phyloP scores from a whole-genome alignment of 2,888 invertebrate species.

The Heteropelma amictum region DNA sequence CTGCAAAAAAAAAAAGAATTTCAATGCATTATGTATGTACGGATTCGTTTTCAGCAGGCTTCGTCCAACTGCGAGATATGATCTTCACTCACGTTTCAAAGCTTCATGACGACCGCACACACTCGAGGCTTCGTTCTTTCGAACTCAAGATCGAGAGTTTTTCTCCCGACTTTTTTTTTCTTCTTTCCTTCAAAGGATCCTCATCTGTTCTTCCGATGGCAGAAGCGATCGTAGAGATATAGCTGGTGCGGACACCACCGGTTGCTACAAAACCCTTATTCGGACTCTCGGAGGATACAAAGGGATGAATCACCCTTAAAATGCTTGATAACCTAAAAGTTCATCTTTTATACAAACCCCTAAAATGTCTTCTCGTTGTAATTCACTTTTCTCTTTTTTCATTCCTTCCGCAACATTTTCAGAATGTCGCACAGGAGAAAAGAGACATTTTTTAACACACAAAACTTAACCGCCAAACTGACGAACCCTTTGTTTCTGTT shows the following conservation, averaged over 20 bases:
- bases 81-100: slow-evolving; percentile 21
- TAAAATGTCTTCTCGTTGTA: not conserved
- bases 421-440: not conserved
- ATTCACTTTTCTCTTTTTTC: not conserved
- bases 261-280: slow-evolving; percentile 37
- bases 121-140: slow-evolving; percentile 3
- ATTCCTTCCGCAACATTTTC: not conserved
- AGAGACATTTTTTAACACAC: not conserved
- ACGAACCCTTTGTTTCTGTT: too few species aligned
- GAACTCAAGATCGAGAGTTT: slow-evolving; percentile 24
- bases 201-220: slow-evolving; percentile 1
- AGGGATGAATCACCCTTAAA: slow-evolving; percentile 59
- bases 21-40: too few species aligned
- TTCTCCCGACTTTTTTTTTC: slow-evolving; percentile 27
- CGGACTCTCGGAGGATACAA: not conserved
- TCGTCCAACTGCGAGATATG: slow-evolving; percentile 8
- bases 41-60: not conserved
- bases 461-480: not conserved
- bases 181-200: slow-evolving; percentile 22
- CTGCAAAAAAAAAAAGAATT: too few species aligned
- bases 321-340: slow-evolving; percentile 25
- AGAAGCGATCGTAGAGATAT: slow-evolving; percentile 61
- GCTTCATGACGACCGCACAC: slow-evolving; percentile 11
- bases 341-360: too few species aligned
- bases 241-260: slow-evolving; percentile 66